These are phyloP conservation scores for Clarias fuscus DNA, from an alignment of 2,797 vertebrate genomes.

Conservation along the genomic window DNA sequence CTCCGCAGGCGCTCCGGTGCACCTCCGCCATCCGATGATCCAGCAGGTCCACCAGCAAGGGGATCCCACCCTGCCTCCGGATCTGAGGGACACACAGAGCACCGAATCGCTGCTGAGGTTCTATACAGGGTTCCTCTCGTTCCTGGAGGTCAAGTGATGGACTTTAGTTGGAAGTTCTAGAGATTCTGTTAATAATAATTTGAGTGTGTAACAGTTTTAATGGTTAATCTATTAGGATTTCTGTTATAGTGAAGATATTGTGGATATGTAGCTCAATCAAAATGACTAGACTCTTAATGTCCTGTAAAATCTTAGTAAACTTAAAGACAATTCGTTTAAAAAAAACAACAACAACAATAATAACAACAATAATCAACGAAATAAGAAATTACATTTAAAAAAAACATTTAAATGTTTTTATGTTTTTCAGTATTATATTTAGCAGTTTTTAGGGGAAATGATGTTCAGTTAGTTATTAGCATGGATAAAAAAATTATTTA, in stretches of 20 bases:
- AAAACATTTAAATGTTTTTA: no score
- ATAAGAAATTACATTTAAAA: neutral
- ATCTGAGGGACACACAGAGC: constrained; percentile 74
- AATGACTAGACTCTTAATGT: neutral
- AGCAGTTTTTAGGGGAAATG: neutral
- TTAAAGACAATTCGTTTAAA: neutral
- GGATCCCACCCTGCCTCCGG: constrained; percentile 94
- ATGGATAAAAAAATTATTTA: neutral
- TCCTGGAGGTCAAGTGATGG: neutral
- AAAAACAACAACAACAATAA: no score
- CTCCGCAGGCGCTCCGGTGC: constrained; percentile 96
- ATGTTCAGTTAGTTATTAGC: neutral
- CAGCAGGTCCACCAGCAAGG: constrained; percentile 92
- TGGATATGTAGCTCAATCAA: neutral
- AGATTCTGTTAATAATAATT: neutral
- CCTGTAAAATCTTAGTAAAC: neutral
- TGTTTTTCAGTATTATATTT: neutral
- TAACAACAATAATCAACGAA: neutral
- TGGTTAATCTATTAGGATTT: neutral
- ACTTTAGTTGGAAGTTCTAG: neutral
- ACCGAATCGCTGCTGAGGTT: neutral
- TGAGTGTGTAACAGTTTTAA: neutral
- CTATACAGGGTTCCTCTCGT: neutral
- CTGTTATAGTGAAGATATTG: neutral
- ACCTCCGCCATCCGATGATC: constrained; percentile 98